Evolutionary conservation across 1,140 invertebrate species (phyloP), one percentile per base, ranked within the genome.

Genomic region (Sitophilus oryzae): DNA sequence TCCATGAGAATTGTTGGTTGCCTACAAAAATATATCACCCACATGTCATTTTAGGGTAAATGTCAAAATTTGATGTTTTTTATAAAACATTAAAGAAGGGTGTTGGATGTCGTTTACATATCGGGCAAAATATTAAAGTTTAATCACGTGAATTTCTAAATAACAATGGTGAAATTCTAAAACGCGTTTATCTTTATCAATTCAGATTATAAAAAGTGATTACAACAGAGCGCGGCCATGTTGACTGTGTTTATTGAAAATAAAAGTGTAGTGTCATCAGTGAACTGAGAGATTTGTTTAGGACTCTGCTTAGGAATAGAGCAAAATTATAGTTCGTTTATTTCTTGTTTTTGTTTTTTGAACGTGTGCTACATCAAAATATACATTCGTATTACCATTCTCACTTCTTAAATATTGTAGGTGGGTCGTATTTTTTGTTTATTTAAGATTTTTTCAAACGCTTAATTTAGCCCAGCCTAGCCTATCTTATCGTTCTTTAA

Each of bases 221-320:
- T 25, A 20, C n/a, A 34, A 30, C 22, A 11, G 30, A 40, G 44
- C 41, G 20, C 48, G 48, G 55, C 55, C 55, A 57, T 57, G 55
- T 57, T 56, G 54, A 56, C 41, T 57, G 43, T 57, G 25, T 52
- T n/a, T 36, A 57, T 52, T 52, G 42, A 57, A 52, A 51, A 51
- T 52, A 57, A 57, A 57, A 57, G 55, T 57, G 55, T 57, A 42
- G 55, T 57, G 55, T 57, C 55, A 57, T 57, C 55, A 44, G 54
- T 43, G 54, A 49, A 49, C 14, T 34, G 47, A 50, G 41, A 43
- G 48, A 42, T 54, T 46, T 46, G 19, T 45, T 55, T 14, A 45
- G 15, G 3, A 23, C 14, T 50, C 22, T 15, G 21, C 21, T 35
- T 38, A 50, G 34, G 34, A n/a, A 25, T 44, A 15, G 2, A 25